Evolutionary conservation across 2,888 invertebrate species (phyloP).

Genomic region (Stictocephala bisonia): DNA sequence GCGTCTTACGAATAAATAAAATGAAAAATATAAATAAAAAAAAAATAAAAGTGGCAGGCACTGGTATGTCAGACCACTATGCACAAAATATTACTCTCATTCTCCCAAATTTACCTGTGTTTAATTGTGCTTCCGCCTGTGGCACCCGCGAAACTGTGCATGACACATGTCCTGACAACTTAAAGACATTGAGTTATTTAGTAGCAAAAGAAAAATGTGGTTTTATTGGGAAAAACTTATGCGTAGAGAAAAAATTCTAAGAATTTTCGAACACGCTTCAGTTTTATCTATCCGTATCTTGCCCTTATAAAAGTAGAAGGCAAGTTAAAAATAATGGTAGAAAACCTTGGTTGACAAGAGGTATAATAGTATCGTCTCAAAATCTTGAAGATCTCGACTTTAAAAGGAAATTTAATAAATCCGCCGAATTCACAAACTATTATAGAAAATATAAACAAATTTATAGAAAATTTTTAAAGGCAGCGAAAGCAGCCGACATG

Average conservation of each 20-base stretch:
- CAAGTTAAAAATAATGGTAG: background rate
- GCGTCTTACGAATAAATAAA: no score
- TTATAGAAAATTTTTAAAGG: background rate
- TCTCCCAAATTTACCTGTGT: background rate
- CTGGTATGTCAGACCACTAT: slow-evolving; percentile 11
- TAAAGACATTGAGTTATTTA: background rate
- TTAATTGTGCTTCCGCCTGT: background rate
- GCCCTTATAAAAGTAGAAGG: background rate
- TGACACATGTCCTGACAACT: background rate
- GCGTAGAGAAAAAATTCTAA: background rate
- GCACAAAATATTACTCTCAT: background rate
- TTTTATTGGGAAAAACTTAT: background rate
- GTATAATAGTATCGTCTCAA: background rate
- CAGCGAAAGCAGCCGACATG: background rate
- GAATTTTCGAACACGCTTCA: background rate
- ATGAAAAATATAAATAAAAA: no score
- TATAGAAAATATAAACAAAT: slow-evolving; percentile 6
- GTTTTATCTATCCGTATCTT: background rate
- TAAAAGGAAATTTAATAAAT: slow-evolving; percentile 3
- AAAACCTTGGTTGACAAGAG: slow-evolving; percentile 4
- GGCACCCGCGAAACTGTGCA: background rate
- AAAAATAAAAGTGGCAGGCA: slow-evolving; percentile 3
- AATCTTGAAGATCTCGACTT: slow-evolving; percentile 9
- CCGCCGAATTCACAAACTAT: background rate
- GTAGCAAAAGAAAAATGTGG: background rate